phyloP scores from a whole-genome alignment of 2,888 invertebrate species.

The Amphimallon solstitiale region DNA sequence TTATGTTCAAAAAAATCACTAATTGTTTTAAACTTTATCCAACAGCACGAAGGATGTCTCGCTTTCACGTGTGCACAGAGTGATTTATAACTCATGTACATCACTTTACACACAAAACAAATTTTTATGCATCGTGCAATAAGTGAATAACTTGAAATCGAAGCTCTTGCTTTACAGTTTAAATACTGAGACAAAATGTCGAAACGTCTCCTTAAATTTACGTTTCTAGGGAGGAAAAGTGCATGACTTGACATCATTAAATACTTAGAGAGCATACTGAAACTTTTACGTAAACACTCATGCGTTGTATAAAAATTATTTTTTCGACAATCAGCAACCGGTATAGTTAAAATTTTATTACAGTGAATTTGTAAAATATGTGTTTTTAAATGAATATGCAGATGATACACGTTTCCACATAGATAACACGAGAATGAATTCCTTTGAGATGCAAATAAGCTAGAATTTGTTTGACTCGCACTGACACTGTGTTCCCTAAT shows the following conservation, averaged over 20 bases:
- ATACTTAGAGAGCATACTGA: background rate
- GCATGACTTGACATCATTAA: background rate
- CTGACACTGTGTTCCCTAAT: too few species aligned
- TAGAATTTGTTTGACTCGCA: too few species aligned
- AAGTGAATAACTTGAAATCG: background rate
- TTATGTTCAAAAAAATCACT: background rate
- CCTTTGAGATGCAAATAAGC: too few species aligned
- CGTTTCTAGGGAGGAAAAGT: too few species aligned
- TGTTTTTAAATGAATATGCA: background rate
- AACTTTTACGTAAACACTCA: background rate
- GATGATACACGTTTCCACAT: background rate
- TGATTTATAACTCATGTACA: too few species aligned
- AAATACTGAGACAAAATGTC: too few species aligned
- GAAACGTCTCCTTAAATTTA: too few species aligned
- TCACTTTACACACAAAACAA: background rate
- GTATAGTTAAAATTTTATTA: background rate
- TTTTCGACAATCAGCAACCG: background rate
- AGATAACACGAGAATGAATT: background rate
- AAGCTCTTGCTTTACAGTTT: too few species aligned
- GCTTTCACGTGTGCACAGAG: too few species aligned
- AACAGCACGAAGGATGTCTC: background rate
- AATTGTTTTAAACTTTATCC: background rate
- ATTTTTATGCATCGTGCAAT: background rate
- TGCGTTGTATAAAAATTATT: slow-evolving; percentile 4
- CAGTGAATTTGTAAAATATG: background rate